A percentile compares a stretch with the other conserved stretches of the same genome.
Evolutionary conservation across 2,113 vertebrate genomes (phyloP).

Genomic region (Hiodon alosoides): DNA sequence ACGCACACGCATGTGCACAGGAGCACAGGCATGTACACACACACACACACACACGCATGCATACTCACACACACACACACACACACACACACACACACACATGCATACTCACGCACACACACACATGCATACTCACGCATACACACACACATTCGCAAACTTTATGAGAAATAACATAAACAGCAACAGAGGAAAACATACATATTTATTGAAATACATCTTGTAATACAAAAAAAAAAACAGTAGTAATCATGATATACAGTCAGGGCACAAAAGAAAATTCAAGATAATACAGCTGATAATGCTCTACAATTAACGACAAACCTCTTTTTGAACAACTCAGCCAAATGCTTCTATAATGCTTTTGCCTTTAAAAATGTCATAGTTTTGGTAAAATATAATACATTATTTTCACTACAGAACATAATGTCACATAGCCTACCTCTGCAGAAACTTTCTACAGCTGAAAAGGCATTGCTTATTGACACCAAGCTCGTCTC

Average conservation of each 20-base stretch:
- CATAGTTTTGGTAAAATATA: not conserved
- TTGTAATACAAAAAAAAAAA: not conserved
- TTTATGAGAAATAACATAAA: not conserved
- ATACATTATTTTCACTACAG: not conserved
- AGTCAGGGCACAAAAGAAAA: slow-evolving; percentile 7
- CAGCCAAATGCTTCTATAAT: not conserved
- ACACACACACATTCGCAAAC: not conserved
- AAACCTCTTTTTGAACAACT: not conserved
- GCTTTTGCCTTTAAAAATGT: not conserved
- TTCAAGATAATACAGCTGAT: not conserved
- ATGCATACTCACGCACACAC: not conserved
- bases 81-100: not conserved
- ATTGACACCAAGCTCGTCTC: not conserved
- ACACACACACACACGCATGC: too few species aligned
- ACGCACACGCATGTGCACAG: not conserved
- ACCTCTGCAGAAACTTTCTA: not conserved
- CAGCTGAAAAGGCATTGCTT: not conserved
- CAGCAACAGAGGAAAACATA: not conserved
- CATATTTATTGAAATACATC: slow-evolving; percentile 16
- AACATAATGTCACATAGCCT: not conserved
- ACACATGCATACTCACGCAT: not conserved
- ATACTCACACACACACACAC: not conserved
- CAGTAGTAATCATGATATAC: slow-evolving; percentile 3
- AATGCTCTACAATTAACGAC: not conserved
- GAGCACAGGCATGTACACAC: too few species aligned